Percentiles rank a stretch among this genome's conserved stretches.
phyloP scores from a whole-genome alignment of 2,888 invertebrate species.

The Diadegma fenestrale region DNA sequence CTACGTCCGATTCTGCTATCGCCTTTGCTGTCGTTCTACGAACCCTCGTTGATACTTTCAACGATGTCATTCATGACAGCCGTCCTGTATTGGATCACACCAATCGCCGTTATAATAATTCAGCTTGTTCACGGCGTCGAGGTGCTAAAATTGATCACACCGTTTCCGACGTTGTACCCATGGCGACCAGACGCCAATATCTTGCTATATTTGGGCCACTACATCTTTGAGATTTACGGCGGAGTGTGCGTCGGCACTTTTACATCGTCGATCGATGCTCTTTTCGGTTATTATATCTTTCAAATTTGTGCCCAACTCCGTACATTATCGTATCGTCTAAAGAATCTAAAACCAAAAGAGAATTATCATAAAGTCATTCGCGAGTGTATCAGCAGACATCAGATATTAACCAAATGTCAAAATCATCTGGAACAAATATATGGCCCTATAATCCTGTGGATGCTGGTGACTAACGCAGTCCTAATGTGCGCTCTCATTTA shows the following conservation, averaged over 20 bases:
- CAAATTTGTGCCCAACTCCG: conserved; percentile 66
- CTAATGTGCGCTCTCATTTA: conserved; percentile 65
- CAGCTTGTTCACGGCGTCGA: conserved; percentile 45
- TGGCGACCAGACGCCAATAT: conserved; percentile 55
- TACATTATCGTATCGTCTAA: conserved; percentile 54
- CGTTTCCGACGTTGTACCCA: conserved; percentile 59
- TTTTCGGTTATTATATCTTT: conserved; percentile 68
- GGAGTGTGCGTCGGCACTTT: conserved; percentile 25
- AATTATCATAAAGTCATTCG: conserved; percentile 41
- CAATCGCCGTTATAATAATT: conserved; percentile 39
- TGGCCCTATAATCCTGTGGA: conserved; percentile 63
- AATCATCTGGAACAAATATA: conserved; percentile 60
- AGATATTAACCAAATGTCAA: conserved; percentile 56
- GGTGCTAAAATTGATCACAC: conserved; percentile 56
- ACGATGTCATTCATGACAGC: conserved; percentile 4
- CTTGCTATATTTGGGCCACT: conserved; percentile 53
- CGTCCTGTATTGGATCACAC: conserved; percentile 34
- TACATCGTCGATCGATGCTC: conserved; percentile 44
- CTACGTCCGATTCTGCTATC: conserved; percentile 48
- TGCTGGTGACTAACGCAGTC: conserved; percentile 54
- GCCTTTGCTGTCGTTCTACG: conserved; percentile 32
- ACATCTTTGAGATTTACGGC: conserved; percentile 49
- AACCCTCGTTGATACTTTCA: conserved; percentile 26
- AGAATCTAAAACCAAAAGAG: conserved; percentile 23
- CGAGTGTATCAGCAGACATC: conserved; percentile 60